Base-by-base conservation (phyloP, 1,140 invertebrate genomes). In the Drosophila carrolli region DNA sequence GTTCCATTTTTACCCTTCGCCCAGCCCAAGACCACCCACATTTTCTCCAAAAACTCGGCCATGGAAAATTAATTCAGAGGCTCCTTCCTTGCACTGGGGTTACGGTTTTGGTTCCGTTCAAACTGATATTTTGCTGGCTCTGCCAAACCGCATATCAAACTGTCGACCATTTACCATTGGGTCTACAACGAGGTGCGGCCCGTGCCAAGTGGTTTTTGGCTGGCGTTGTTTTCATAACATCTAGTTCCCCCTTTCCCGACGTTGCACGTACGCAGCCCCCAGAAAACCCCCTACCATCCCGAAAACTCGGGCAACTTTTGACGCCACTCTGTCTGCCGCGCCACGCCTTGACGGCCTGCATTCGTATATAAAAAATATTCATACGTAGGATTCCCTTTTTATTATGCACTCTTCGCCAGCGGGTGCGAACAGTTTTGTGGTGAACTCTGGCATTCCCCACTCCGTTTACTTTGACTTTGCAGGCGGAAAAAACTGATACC, bases 111-210 rank as follows among this genome's bases (percentile, higher is more conserved):
- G 32, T 46, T 73, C 43, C 68, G 50, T 44, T 50, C 47, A 82
- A 88, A 83, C 83, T 83, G 84, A 89, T 89, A 89, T 88, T 88
- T 89, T 88, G 83, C 84, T 88, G 67, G 79, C 79, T 78, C 63
- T 88, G 83, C 83, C 83, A 88, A 88, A 88, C 83, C 83, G 80
- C 83, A 88, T 88, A 88, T 88, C 83, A 88, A 88, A 88, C 84
- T 89, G 84, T 88, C 84, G 83, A 89, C 84, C 79, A 89, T 88
- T 83, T 88, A 88, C 70, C 83, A 86, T 79, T 63, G 66, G 61
- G 68, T 66, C 70, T 78, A 85, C 83, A 85, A 72, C 82, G 65
- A 88, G 82, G 71, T 89, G 83, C 84, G 62, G 79, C 61, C 76
- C 68, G 68, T 88, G 83, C 83, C 83, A 88, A 88, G 84, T 88